phyloP scores from a whole-genome alignment of 1,140 invertebrate genomes.

The Nasonia longicornis region DNA sequence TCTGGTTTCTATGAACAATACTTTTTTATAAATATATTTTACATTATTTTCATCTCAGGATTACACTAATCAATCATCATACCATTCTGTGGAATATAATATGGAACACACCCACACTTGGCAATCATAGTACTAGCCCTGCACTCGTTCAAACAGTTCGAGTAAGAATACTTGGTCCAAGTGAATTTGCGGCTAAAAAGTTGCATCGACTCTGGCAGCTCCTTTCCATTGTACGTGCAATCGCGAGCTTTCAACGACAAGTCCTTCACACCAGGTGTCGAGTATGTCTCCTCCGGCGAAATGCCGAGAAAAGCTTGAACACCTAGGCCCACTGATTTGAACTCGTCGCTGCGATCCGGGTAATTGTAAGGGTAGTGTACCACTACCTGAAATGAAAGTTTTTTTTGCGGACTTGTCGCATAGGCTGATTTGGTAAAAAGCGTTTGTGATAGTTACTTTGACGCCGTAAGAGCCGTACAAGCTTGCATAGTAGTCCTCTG shows the following conservation, averaged over 20 bases:
- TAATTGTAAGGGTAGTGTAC: conserved; percentile 74
- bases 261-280: conserved; percentile 67
- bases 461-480: conserved; percentile 51
- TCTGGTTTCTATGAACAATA: conserved; percentile 48
- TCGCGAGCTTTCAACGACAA: conserved; percentile 67
- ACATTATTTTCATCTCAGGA: not conserved
- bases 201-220: conserved; percentile 48
- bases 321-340: conserved; percentile 69
- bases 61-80: conserved; percentile 34
- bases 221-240: conserved; percentile 73
- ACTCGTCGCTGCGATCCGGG: conserved; percentile 72
- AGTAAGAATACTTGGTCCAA: conserved; percentile 69
- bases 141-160: conserved; percentile 75
- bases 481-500: conserved; percentile 56
- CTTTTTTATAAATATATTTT: not conserved
- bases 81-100: conserved; percentile 71
- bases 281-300: conserved; percentile 72
- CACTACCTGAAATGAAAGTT: conserved; percentile 64
- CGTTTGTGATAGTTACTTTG: conserved; percentile 49
- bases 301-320: conserved; percentile 72
- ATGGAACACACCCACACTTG: conserved; percentile 73
- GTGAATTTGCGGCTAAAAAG: conserved; percentile 54
- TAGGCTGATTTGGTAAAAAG: too few species aligned
- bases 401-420: too few species aligned
- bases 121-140: conserved; percentile 64